phyloP scores from a whole-genome alignment of 2,888 invertebrate species.

The Aphelenchoides bicaudatus region DNA sequence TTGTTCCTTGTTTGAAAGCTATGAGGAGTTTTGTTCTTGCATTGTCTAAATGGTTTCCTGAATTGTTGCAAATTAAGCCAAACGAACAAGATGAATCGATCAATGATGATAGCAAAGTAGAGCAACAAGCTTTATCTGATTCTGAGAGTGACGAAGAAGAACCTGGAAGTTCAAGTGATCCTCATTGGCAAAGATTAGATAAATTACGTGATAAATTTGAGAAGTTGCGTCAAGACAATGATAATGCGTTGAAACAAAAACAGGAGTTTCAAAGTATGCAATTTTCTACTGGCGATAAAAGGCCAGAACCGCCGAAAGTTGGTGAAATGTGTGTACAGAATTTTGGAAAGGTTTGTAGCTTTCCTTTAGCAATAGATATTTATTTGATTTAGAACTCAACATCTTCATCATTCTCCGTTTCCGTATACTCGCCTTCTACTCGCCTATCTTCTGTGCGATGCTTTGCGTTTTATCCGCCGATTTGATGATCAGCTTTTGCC shows the following conservation, averaged over 20 bases:
- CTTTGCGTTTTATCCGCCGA: constrained; percentile 28
- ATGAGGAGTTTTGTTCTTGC: constrained; percentile 30
- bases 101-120: not conserved
- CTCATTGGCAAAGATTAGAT: constrained; percentile 15
- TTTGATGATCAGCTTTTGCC: constrained; percentile 51
- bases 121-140: not conserved
- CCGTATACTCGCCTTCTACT: constrained; percentile 26
- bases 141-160: not conserved
- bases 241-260: not conserved
- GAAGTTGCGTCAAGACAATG: not conserved
- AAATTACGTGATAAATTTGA: constrained; percentile 18
- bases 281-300: constrained; percentile 11
- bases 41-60: constrained; percentile 27
- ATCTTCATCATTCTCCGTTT: constrained; percentile 24
- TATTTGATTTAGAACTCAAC: constrained; percentile 11
- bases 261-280: constrained; percentile 1
- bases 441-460: constrained; percentile 28
- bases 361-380: not conserved
- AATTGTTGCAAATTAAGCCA: constrained; percentile 7
- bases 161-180: not conserved
- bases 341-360: constrained; percentile 3
- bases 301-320: not conserved
- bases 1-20: constrained; percentile 26
- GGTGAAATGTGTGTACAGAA: not conserved
- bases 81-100: constrained; percentile 9